Conservation (phyloP, 1,140 invertebrate genomes). For the Formica selysi region DNA sequence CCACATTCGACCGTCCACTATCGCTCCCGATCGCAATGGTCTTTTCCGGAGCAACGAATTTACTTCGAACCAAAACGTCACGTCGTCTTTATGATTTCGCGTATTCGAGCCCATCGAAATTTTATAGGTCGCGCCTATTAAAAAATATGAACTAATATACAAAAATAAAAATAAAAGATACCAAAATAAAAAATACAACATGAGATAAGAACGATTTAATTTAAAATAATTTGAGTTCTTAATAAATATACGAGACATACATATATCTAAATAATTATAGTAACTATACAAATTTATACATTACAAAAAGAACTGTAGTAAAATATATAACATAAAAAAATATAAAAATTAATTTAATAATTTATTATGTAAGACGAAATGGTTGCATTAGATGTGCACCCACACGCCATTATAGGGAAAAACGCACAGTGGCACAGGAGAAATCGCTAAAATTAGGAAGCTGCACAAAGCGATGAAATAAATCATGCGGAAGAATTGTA, state of each 20-base stretch:
- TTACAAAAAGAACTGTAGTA: not conserved
- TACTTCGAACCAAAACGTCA: slow-evolving; percentile 26
- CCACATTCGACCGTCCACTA: slow-evolving; percentile 46
- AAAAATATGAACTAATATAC: not conserved
- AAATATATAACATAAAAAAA: not conserved
- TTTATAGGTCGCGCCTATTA: slow-evolving; percentile 12
- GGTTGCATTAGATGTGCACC: not conserved
- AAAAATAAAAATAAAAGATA: not conserved
- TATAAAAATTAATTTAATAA: slow-evolving; percentile 21
- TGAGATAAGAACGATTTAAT: not conserved
- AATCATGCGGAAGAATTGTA: slow-evolving; percentile 33
- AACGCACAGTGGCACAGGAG: not conserved
- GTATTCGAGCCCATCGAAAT: not conserved
- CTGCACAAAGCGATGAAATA: slow-evolving; percentile 38
- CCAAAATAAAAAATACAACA: not conserved
- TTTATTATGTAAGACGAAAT: not conserved
- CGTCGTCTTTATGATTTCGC: slow-evolving; percentile 23
- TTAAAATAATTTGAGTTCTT: not conserved
- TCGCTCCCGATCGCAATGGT: slow-evolving; percentile 33
- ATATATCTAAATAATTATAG: not conserved
- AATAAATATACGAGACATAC: not conserved
- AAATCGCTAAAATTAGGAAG: slow-evolving; percentile 13
- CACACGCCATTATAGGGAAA: not conserved
- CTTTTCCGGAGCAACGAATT: slow-evolving; percentile 46
- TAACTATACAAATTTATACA: not conserved